phyloP scores from a whole-genome alignment of 2,797 vertebrate genomes.

The Paedocypris micromegethes region DNA sequence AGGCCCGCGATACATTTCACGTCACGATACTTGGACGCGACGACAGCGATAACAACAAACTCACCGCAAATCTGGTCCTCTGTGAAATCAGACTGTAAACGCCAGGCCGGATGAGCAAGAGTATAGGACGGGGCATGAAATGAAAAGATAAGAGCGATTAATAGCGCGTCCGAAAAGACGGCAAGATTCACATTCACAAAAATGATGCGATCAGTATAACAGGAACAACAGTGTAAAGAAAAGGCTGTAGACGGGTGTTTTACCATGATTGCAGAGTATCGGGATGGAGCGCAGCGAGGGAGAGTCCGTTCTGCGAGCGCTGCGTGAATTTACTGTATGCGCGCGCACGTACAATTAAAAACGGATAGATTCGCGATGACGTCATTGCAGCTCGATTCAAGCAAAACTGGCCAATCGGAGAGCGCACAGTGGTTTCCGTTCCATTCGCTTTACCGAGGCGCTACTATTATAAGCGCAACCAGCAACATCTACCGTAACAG shows the following conservation, averaged over 20 bases:
- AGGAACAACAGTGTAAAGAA: not conserved
- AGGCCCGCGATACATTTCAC: too few relatives aligned
- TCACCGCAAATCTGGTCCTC: constrained; percentile 75
- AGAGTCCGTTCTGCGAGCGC: not conserved
- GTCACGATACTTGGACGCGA: too few relatives aligned
- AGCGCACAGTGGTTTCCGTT: constrained; percentile 21
- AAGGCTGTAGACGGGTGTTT: not conserved
- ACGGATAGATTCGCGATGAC: constrained; percentile 36
- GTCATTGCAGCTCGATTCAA: constrained; percentile 34
- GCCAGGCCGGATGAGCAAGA: not conserved
- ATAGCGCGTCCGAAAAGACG: too few relatives aligned
- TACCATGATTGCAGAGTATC: constrained; percentile 36
- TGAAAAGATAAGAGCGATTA: not conserved
- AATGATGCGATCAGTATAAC: too few relatives aligned
- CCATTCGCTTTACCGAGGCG: not conserved
- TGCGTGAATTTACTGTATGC: constrained; percentile 14
- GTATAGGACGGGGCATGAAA: constrained; percentile 1
- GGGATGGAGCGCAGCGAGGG: constrained; percentile 3
- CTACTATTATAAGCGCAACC: not conserved
- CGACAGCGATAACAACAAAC: constrained; percentile 36
- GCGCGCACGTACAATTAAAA: constrained; percentile 7
- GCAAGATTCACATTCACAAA: too few relatives aligned
- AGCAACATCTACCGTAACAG: constrained; percentile 8
- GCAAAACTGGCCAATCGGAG: constrained; percentile 39
- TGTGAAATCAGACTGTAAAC: constrained; percentile 70